These are phyloP conservation scores for Coleophora deauratella DNA, from an alignment of 2,888 invertebrate genomes.

Conservation along the genomic window DNA sequence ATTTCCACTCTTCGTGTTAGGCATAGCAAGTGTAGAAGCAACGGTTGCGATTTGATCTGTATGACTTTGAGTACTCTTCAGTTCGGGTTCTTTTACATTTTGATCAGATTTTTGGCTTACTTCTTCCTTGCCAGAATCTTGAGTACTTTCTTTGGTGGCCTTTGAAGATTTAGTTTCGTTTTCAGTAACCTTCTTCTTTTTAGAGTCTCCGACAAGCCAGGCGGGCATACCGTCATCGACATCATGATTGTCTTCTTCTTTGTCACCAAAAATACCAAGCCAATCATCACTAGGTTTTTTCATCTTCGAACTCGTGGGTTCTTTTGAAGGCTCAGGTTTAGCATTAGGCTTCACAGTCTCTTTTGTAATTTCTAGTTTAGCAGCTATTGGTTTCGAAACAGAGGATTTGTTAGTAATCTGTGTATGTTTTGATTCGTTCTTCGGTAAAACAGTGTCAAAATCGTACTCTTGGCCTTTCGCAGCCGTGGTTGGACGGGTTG, in stretches of 20 bases:
- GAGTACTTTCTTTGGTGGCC: neutral
- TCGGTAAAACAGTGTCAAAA: slow-evolving; percentile 48
- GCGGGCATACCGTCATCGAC: slow-evolving; percentile 48
- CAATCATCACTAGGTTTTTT: slow-evolving; percentile 53
- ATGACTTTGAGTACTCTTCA: slow-evolving; percentile 7
- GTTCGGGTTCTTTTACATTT: slow-evolving; percentile 4
- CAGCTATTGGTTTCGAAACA: neutral
- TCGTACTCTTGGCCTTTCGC: slow-evolving; percentile 49
- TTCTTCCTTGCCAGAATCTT: slow-evolving; percentile 10
- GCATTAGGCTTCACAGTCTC: slow-evolving; percentile 21
- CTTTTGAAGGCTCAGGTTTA: slow-evolving; percentile 28
- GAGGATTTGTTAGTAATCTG: slow-evolving; percentile 26
- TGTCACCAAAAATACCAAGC: slow-evolving; percentile 61
- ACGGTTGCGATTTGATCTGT: slow-evolving; percentile 18
- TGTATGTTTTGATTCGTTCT: slow-evolving; percentile 35
- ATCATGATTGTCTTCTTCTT: slow-evolving; percentile 36
- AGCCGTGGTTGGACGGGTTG: slow-evolving; percentile 30
- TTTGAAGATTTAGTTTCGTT: slow-evolving; percentile 8
- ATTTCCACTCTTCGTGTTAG: slow-evolving; percentile 30
- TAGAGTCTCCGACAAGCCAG: slow-evolving; percentile 47
- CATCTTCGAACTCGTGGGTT: slow-evolving; percentile 29
- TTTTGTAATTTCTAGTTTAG: neutral
- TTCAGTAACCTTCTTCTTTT: slow-evolving; percentile 39
- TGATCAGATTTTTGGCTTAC: slow-evolving; percentile 16
- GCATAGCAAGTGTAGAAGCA: slow-evolving; percentile 13